phyloP scores from a whole-genome alignment of 2,888 invertebrate genomes.

The Marronus borbonicus region DNA sequence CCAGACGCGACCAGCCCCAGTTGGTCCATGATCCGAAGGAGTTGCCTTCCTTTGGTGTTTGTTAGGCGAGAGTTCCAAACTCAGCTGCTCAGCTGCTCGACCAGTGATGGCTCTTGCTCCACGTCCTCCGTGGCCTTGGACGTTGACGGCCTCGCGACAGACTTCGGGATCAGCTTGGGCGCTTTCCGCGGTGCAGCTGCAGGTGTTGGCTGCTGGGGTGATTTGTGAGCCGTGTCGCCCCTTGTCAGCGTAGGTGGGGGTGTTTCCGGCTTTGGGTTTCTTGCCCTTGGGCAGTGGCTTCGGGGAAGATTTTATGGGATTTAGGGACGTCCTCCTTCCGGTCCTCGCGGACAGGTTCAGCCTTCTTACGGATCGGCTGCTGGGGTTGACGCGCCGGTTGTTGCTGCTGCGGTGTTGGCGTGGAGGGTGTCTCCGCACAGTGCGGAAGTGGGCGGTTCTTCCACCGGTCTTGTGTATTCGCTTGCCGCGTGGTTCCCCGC shows the following conservation, averaged over 20 bases:
- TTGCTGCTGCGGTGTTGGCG: neutral
- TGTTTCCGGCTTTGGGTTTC: too few species aligned
- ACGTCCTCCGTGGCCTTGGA: neutral
- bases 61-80: too few species aligned
- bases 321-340: neutral
- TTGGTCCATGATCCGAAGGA: too few species aligned
- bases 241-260: neutral
- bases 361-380: neutral
- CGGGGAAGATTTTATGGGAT: neutral
- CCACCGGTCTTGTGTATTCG: neutral
- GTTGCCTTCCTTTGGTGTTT: too few species aligned
- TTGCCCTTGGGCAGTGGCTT: too few species aligned
- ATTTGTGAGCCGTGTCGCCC: neutral
- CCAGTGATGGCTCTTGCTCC: neutral
- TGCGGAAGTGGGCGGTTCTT: neutral
- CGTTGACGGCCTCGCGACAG: neutral
- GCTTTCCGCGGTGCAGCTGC: neutral
- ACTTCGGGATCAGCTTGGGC: neutral
- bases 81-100: neutral
- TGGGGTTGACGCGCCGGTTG: neutral
- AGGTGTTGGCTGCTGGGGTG: neutral
- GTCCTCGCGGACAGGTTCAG: neutral
- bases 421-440: neutral
- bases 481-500: slow-evolving; percentile 40
- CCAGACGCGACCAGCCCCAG: too few species aligned